Conservation (phyloP, 2,797 vertebrate genomes). For the Microcaecilia unicolor region DNA sequence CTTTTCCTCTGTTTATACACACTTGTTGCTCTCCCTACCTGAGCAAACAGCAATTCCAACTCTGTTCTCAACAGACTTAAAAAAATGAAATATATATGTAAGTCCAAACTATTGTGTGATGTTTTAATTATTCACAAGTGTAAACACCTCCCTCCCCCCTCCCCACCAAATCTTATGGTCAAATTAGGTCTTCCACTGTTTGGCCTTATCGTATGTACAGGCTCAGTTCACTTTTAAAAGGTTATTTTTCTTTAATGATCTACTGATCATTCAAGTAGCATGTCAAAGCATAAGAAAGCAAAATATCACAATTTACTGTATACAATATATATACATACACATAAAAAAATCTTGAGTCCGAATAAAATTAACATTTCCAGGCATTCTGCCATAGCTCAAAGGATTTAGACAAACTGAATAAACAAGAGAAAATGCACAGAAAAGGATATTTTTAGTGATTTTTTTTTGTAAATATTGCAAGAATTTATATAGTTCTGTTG, state of each 20-base stretch:
- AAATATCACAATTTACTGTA: too few species aligned
- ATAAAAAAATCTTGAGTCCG: constrained; percentile 50
- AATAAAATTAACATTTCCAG: too few species aligned
- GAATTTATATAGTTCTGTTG: constrained; percentile 53
- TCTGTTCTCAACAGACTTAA: constrained; percentile 33
- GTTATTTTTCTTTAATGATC: constrained; percentile 24
- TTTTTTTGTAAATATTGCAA: constrained; percentile 55
- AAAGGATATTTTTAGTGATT: constrained; percentile 37
- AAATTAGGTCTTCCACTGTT: constrained; percentile 7
- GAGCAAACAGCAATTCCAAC: constrained; percentile 27
- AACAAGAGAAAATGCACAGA: too few species aligned
- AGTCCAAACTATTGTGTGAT: too few species aligned
- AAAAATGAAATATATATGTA: constrained; percentile 36
- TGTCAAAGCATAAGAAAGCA: constrained; percentile 37
- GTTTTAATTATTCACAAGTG: constrained; percentile 36
- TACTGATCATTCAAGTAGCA: constrained; percentile 27
- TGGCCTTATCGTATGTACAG: constrained; percentile 34
- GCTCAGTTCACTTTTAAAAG: too few species aligned
- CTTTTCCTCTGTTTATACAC: constrained; percentile 23
- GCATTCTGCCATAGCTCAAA: too few species aligned
- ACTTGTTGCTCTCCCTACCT: constrained; percentile 27
- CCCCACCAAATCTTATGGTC: constrained; percentile 9
- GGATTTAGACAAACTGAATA: too few species aligned
- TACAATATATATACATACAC: constrained; percentile 37
- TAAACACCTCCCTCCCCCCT: constrained; percentile 24